Percentiles rank a stretch among this genome's conserved stretches.
Evolutionary conservation across 2,797 vertebrate genomes (phyloP).

Genomic region (Synaphobranchus kaupii): DNA sequence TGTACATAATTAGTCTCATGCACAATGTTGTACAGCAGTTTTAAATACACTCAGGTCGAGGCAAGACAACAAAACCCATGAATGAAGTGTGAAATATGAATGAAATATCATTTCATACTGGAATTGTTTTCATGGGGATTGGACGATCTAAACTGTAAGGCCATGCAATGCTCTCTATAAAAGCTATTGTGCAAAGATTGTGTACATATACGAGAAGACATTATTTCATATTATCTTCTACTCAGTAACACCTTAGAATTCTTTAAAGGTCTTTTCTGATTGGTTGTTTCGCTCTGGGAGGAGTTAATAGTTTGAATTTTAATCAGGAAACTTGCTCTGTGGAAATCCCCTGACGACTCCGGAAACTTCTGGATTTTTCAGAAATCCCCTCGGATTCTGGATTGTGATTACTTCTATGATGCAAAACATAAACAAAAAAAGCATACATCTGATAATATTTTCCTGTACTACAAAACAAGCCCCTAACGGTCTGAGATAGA

Average conservation of each 20-base stretch:
- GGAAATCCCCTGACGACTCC: background rate
- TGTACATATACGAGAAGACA: background rate
- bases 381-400: background rate
- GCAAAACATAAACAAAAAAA: background rate
- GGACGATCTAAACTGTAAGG: background rate
- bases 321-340: background rate
- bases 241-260: slow-evolving; percentile 7
- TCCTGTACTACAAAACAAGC: background rate
- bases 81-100: too few relatives aligned
- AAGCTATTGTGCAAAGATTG: background rate
- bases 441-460: background rate
- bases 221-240: background rate
- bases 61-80: background rate
- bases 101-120: too few relatives aligned
- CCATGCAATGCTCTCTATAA: background rate
- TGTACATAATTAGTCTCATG: background rate
- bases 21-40: background rate
- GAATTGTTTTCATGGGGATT: background rate
- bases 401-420: background rate
- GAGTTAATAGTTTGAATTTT: background rate
- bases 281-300: background rate
- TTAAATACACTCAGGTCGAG: background rate
- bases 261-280: background rate
- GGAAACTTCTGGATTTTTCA: background rate
- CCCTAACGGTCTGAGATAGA: background rate